A percentile compares a stretch with the other conserved stretches of the same genome.
phyloP scores from a whole-genome alignment of 2,888 invertebrate species.

The Polydesmus complanatus region DNA sequence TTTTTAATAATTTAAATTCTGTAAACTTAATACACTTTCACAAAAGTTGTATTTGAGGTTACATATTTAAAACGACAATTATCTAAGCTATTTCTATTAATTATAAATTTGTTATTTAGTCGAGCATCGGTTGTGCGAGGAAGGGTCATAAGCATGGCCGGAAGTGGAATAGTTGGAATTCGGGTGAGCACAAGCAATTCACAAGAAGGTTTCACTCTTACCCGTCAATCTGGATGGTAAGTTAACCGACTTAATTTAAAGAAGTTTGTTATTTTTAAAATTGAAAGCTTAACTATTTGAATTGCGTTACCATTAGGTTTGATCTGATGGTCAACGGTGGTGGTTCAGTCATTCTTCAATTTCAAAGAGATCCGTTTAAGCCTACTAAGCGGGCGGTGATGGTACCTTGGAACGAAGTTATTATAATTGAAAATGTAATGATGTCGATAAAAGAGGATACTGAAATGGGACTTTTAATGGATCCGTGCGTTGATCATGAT shows the following conservation, averaged over 20 bases:
- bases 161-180: conserved; percentile 91
- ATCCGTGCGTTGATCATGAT: conserved; percentile 69
- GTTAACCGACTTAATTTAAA: background rate
- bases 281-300: background rate
- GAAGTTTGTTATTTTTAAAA: background rate
- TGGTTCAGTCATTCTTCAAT: conserved; percentile 89
- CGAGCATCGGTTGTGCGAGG: conserved; percentile 98
- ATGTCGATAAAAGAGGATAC: conserved; percentile 22
- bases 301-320: conserved; percentile 51
- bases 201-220: conserved; percentile 88
- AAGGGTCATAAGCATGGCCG: conserved; percentile 85
- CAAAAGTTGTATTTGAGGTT: too few species aligned
- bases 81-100: too few species aligned
- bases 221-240: conserved; percentile 87
- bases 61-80: too few species aligned
- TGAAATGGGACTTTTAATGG: conserved; percentile 15
- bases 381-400: conserved; percentile 76
- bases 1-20: too few species aligned
- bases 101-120: conserved; percentile 47
- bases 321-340: conserved; percentile 98
- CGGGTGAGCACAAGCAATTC: conserved; percentile 77
- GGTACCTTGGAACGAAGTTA: conserved; percentile 96
- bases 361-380: conserved; percentile 87
- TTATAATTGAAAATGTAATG: conserved; percentile 42
- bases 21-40: too few species aligned